Evolutionary conservation across 1,140 invertebrate species (phyloP), one percentile per base, ranked within the genome.

Genomic region (Pseudomyrmex gracilis): DNA sequence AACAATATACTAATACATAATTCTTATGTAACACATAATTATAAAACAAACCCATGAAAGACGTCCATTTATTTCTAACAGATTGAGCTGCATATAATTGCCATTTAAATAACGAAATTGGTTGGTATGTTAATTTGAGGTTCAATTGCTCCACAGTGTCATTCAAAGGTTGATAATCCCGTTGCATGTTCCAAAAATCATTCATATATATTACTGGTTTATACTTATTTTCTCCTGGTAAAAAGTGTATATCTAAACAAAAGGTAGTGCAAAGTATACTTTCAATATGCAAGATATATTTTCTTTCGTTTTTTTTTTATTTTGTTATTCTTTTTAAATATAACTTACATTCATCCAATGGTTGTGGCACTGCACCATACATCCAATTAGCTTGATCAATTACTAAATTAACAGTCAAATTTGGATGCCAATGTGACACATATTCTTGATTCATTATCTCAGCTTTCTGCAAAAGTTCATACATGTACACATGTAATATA

Each of bases 401-500:
- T 24, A 99, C 96, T 53, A 99, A 92, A 94, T 99, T 99, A 43
- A 99, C 95, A 0, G 99, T 99, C 83, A 99, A 93, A 95, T 99
- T 99, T 1, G 99, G 98, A 96, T 99, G 99, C 99, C 99, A 99
- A 94, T 99, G 99, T 15, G 99, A 99, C 0, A 99, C 94, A 83
- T 99, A 97, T 95, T 99, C 98, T 89, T 96, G 96, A 90, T 97
- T 96, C 92, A 98, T 96, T 82, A 96, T 96, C 93, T 98, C 97
- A 9, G 97, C 97, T 95, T 98, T 98, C 93, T 96, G 94, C 76
- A 83, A 92, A 5, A 82, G 1, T 60, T 64, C 9, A 47, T 7
- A n/a, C n/a, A 77, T 5, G 24, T 12, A 34, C 34, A 77, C 8
- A 15, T 20, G 58, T n/a, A 67, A 47, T 5, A 73, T n/a, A 67